Evolutionary conservation across 2,797 vertebrate species (phyloP), one percentile per base, ranked within the genome.

Genomic region (Pterois miles): DNA sequence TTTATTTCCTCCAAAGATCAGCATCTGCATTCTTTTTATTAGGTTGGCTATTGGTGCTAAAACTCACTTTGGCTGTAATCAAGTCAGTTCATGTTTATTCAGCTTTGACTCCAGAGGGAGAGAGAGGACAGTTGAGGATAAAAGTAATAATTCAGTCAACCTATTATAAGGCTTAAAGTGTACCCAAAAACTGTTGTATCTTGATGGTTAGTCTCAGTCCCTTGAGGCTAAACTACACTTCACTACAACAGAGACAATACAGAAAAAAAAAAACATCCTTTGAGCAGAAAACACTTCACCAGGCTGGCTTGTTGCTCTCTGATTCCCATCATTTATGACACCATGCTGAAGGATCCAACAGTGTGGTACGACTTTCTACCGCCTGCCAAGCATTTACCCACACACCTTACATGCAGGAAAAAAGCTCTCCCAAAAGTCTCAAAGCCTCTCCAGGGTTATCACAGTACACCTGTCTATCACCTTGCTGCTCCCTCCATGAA

Each of bases 11-110:
- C 34, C 58, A 33, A 34, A 18, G 54, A 31, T 57, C 27, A 8
- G 31, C n/a, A n/a, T n/a, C 34, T 54, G 63, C 50, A 52, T 52
- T 52, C 16, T 56, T 13, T 77, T 25, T 65, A 63, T 76, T 34
- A 59, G 23, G 27, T 56, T 31, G 25, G 10, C 36, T 72, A 59
- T 82, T 78, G 71, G 76, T 77, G 40, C 56, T 5, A 5, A 57
- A 40, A 59, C 68, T 80, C 52, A 46, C 43, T 74, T 66, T 59
- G 46, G 69, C 54, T 79, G 78, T 79, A 81, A 77, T 81, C 75
- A 72, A 67, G 56, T 85, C 65, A 67, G 18, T 67, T 66, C 48
- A 22, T 50, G 76, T 76, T 83, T 70, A 69, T 87, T 71, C 57
- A 60, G 50, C 43, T 65, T 64, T 25, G 31, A 72, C 65, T 68